Evolutionary conservation across 2,797 vertebrate genomes (phyloP), one percentile per base, ranked within the genome.

Genomic region (Ctenopoma kingsleyae): DNA sequence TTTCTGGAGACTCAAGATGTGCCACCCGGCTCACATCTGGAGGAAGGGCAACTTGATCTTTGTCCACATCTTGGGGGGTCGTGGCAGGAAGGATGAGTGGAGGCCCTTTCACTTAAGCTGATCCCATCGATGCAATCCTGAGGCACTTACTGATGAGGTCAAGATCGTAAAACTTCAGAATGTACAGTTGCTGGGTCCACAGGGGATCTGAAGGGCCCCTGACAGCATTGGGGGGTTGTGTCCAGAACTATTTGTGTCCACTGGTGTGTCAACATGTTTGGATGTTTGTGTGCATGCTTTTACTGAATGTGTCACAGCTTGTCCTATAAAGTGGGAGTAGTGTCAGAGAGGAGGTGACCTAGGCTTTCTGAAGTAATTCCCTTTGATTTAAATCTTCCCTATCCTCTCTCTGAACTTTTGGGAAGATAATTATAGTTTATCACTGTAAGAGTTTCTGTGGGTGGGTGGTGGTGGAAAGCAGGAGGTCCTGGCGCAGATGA

Each of bases 111-210:
- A 91, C 86, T 92, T 90, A 84, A 91, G 78, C 67, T 73, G 83
- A 87, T 87, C 84, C 82, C 70, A 67, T 83, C 83, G 69, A 83
- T 76, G 71, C 78, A 82, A 76, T 74, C 64, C 83, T 78, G 57
- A 87, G 84, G 80, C 82, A 85, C 88, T 87, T 81, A 80, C 80
- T 85, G 85, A 84, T 74, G 87, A 86, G 87, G 89, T 92, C 86
- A 91, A 88, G 87, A 90, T 89, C 82, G 76, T 93, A 91, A 93
- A 92, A 76, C 67, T 68, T 82, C 82, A 89, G 90, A 90, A 92
- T 87, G 91, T 89, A 90, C 90, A 91, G 89, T 93, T 89, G 89
- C 80, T 80, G 73, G 77, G 78, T 71, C 76, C 73, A 72, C 74
- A 85, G 71, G 71, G 76, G 76, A 72, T 72, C 78, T 51, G 52